Base-by-base conservation (phyloP, 2,888 invertebrate genomes). In the Phengaris alcon region DNA sequence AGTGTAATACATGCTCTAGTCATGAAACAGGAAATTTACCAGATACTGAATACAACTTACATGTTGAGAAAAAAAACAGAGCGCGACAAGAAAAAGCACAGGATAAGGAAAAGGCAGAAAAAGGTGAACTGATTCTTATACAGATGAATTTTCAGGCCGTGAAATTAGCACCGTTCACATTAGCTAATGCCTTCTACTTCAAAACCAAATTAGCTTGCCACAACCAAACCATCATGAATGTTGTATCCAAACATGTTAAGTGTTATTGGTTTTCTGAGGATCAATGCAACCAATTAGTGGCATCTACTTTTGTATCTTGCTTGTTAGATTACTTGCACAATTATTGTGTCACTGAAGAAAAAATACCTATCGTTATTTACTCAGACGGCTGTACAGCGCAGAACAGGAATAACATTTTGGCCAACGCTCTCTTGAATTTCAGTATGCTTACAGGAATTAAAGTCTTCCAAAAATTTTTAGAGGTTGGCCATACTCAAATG, bases 201-300 rank as follows among this genome's bases (percentile, higher is more conserved):
- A 79, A 80, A 76, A 79, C 79, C 51, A 80, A 80, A 77, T 70
- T 80, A 51, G 74, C 74, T 69, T 77, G 79, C 75, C 80, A 82
- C 74, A 80, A 81, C 70, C 80, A 77, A 74, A 82, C 81, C 64
- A 72, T 76, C 74, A 76, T 72, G 68, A 74, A 78, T 77, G 73
- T 78, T 46, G 72, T 44, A 75, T 76, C 64, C 75, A 78, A 78
- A 68, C 74, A 78, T 69, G 73, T 74, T 48, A 74, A 73, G 57
- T 78, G 77, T 75, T 77, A 78, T 48, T 77, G 69, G 75, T 77
- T 76, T 15, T 75, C 76, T 46, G 55, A 75, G 44, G 77, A 78
- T 76, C 75, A 74, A 74, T 74, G 69, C 44, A 77, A 76, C 48
- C 75, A 77, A 12, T 59, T 80, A 75, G 64, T 70, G 64, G 79